Base-by-base conservation (phyloP, 2,888 invertebrate genomes). In the Dastarcus helophoroides region DNA sequence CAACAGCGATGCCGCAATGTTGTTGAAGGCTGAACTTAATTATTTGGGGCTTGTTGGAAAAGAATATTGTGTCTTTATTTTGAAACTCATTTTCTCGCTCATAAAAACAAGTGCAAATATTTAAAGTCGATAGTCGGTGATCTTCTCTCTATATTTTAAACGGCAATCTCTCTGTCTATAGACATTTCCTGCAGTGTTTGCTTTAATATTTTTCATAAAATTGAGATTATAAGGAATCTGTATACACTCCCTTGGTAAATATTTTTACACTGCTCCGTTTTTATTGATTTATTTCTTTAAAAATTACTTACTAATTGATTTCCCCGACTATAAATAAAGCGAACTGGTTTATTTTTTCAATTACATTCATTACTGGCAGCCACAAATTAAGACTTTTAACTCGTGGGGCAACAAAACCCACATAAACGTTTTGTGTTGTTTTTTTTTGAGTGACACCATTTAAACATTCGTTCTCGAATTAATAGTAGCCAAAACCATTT, bases 201-300 rank as follows among this genome's bases (percentile, higher is more conserved):
- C 57, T 54, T 54, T 55, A 54, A 58, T 59, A 59, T 60, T 59
- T 59, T 59, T 58, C 60, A 58, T 58, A 56, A 59, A 58, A 59
- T 57, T 56, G 57, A 58, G 57, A 60, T 60, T 58, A 60, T 56
- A 55, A 56, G 55, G 55, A 54, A 55, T 55, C 51, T 44, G 48
- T 50, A 51, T 50, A 53, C 52, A 56, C 54, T 48, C 51, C 53
- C 51, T 54, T 47, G 50, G 58, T 54, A 51, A 58, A 58, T 57
- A 58, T 55, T 57, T 57, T 56, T 49, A 46, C 40, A 47, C 39
- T 49, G 50, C 42, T 48, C 40, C 43, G 43, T 47, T 49, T 47
- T 38, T 41, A 40, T 44, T 40, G 40, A 38, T 42, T 40, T 41
- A 38, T 39, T 40, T 33, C 32, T 37, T 38, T 17, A 17, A 7